Conservation (phyloP, 2,888 invertebrate species). For the Ypsolopha scabrella region DNA sequence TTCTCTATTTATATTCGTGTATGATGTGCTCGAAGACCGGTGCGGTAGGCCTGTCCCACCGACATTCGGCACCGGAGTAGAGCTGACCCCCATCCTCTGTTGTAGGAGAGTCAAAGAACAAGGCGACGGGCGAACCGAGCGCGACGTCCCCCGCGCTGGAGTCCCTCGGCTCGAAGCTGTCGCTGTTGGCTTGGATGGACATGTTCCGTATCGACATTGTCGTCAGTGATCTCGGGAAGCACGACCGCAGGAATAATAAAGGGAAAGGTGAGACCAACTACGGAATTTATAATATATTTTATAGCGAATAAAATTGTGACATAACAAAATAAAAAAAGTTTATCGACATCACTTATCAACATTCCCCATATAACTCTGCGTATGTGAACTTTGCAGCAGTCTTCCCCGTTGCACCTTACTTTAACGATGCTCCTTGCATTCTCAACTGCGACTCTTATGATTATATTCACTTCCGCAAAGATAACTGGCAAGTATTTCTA, state of each 20-base stretch:
- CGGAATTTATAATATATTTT: no score
- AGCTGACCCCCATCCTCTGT: no score
- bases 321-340: no score
- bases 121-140: slow-evolving; percentile 10
- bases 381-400: neutral
- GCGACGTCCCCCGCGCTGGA: slow-evolving; percentile 75
- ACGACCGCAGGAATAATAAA: slow-evolving; percentile 35
- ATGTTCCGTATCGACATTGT: slow-evolving; percentile 94
- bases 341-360: no score
- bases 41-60: no score
- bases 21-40: no score
- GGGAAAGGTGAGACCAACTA: neutral
- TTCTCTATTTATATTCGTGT: no score
- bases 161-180: slow-evolving; percentile 89
- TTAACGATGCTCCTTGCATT: neutral
- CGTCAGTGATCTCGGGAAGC: slow-evolving; percentile 85
- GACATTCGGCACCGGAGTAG: no score
- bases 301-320: no score
- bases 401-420: neutral
- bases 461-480: neutral
- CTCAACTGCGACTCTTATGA: neutral
- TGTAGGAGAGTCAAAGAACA: slow-evolving; percentile 20
- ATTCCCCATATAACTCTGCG: no score
- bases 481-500: neutral
- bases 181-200: slow-evolving; percentile 87